Base-by-base conservation (phyloP, 2,888 invertebrate species). In the Cerceris rybyensis region DNA sequence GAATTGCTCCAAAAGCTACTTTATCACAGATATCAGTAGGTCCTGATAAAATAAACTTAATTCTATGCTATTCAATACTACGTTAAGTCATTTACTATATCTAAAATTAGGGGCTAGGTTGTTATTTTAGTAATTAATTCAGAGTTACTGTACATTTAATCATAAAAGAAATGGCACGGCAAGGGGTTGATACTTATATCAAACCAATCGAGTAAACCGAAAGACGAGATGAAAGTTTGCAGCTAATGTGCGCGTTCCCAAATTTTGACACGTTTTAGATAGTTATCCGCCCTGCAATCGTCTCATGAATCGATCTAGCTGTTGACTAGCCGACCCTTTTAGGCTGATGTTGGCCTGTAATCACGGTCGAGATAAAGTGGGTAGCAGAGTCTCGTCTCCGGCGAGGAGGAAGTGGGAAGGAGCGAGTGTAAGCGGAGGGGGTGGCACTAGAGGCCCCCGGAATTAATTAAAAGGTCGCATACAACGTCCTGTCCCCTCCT, bases 401-500 rank as follows among this genome's bases (percentile, higher is more conserved):
- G 57, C 28, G 70, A 17, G 75, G 49, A 70, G 63, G 28, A 28
- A 63, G 60, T 70, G 42, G 7, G 68, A 59, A 58, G 49, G 66
- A 49, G 14, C 28, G 57, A 14, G 28, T n/a, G 28, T 2, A 28
- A 59, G 8, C 28, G 39, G 43, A 1, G 57, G 46, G 13, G 59
- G 61, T 11, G 28, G 28, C 41, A 43, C 52, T 43, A 50, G 68
- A 52, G 54, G 42, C 43, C 63, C 70, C 68, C 49, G 77, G 78
- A 84, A 84, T 84, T 84, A 84, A 84, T 83, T 83, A 83, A 83
- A 84, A 83, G 83, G 78, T 81, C 75, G 77, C 70, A 58, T 58
- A 65, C 63, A 60, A n/a, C 46, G 11, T 39, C 39, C 17, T 17
- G 46, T 46, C 46, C 42, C 49, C 50, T 60, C 70, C 58, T 59